Conservation (phyloP, 2,113 vertebrate species). For the Archocentrus centrarchus region DNA sequence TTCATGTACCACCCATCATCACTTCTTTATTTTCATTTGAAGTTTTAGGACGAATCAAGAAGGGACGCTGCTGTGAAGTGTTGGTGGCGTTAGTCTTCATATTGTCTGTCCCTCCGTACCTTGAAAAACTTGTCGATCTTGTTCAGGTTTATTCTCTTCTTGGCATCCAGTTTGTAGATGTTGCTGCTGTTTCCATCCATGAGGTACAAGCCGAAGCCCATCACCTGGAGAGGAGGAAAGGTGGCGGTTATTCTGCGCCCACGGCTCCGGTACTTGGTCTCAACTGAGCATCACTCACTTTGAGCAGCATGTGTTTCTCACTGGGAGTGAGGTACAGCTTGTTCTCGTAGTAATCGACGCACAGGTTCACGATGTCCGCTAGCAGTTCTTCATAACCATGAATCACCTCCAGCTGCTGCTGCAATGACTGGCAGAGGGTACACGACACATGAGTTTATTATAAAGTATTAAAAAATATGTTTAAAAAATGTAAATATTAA, state of each 20-base stretch:
- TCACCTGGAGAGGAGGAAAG: conserved; percentile 83
- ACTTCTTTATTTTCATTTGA: too few relatives aligned
- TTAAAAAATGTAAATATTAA: too few relatives aligned
- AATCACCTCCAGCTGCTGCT: conserved; percentile 98
- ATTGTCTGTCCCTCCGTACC: conserved; percentile 71
- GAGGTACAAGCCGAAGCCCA: conserved; percentile 97
- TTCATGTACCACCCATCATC: too few relatives aligned
- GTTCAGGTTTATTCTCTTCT: conserved; percentile 96
- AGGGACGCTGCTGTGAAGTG: too few relatives aligned
- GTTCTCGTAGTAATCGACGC: conserved; percentile 97
- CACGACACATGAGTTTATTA: neutral
- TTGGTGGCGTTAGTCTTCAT: neutral
- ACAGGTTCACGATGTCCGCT: conserved; percentile 97
- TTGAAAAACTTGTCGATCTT: conserved; percentile 99
- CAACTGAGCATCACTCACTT: conserved; percentile 78
- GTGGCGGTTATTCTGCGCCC: neutral
- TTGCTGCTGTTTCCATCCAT: conserved; percentile 97
- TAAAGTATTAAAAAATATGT: neutral
- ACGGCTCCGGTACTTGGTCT: neutral
- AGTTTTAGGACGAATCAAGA: too few relatives aligned
- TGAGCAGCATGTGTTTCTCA: conserved; percentile 98
- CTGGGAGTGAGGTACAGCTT: conserved; percentile 97
- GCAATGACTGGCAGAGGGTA: conserved; percentile 84
- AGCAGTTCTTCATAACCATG: conserved; percentile 95
- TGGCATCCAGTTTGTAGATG: conserved; percentile 97